Evolutionary conservation across 2,888 invertebrate species (phyloP).

Genomic region (Philaethria dido): DNA sequence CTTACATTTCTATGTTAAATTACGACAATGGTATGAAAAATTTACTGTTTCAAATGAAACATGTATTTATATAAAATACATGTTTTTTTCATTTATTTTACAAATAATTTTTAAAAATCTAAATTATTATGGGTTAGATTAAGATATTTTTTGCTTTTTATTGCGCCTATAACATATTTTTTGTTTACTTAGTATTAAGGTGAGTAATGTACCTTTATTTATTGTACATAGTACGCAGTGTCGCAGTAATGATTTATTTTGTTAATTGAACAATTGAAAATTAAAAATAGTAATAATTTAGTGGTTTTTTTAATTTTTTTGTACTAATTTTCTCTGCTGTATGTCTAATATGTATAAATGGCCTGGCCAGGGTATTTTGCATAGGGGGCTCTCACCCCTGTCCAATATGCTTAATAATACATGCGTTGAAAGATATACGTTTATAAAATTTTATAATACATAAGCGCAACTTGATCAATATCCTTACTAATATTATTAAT

Average conservation of each 20-base stretch:
- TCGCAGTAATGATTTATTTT: constrained; percentile 26
- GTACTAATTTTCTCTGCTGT: too few relatives aligned
- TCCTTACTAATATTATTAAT: too few relatives aligned
- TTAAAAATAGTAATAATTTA: constrained; percentile 19
- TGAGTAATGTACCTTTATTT: constrained; percentile 57
- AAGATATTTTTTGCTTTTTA: not conserved
- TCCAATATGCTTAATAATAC: too few relatives aligned
- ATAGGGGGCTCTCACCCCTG: too few relatives aligned
- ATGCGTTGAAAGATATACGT: too few relatives aligned
- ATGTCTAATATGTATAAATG: too few relatives aligned
- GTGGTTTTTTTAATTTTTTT: not conserved
- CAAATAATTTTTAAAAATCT: not conserved
- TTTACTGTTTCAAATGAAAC: not conserved
- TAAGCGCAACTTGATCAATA: too few relatives aligned
- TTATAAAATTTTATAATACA: too few relatives aligned
- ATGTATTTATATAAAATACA: not conserved
- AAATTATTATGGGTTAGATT: not conserved
- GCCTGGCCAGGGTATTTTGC: too few relatives aligned
- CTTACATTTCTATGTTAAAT: not conserved
- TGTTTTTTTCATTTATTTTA: too few relatives aligned
- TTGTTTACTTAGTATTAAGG: constrained; percentile 33
- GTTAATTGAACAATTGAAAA: constrained; percentile 22
- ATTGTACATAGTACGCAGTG: constrained; percentile 71
- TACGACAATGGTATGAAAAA: not conserved
- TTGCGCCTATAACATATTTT: constrained; percentile 5